Conservation (phyloP, 2,113 vertebrate species). For the cat (Felis catus) region F.catus_Fca126_mat1.0 CM031411.1:57583501-57584000, state of each 20-base stretch:
- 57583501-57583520: neutral
- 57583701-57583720: conserved; percentile 62
- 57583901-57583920: conserved; percentile 6
- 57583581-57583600: neutral
- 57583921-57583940: neutral
- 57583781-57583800: conserved; percentile 53
- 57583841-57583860: conserved; percentile 63
- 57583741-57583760: conserved; percentile 70
- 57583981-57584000: conserved; percentile 38
- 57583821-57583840: conserved; percentile 48
- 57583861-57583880: conserved; percentile 9
- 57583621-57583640: neutral
- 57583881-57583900: neutral
- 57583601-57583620: neutral
- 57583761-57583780: conserved; percentile 58
- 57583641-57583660: neutral
- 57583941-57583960: conserved; percentile 52
- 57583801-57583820: conserved; percentile 43
- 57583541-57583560: neutral
- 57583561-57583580: neutral
- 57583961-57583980: conserved; percentile 46
- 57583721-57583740: conserved; percentile 34
- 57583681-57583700: conserved; percentile 52
- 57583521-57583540: neutral
- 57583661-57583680: neutral